Conservation (phyloP, 2,888 invertebrate genomes). For the Eumerus sabulonum region DNA sequence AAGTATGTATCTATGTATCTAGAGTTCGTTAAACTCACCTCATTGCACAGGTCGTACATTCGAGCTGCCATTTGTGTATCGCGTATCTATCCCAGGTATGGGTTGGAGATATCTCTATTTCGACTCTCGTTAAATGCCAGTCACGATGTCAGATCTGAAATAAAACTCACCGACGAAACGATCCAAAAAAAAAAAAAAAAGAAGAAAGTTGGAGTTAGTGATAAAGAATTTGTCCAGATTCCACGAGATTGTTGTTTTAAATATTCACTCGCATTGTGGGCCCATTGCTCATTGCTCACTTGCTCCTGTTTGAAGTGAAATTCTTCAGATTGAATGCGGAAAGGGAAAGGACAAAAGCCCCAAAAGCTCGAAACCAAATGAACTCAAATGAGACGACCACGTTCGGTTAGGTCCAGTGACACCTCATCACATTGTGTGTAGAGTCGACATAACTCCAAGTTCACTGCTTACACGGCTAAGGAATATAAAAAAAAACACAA, state of each 20-base stretch:
- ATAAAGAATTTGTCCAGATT: constrained; percentile 35
- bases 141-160: constrained; percentile 60
- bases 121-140: constrained; percentile 51
- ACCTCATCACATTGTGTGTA: constrained; percentile 5
- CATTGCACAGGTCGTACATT: constrained; percentile 39
- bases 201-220: constrained; percentile 35
- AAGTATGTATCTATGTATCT: too few species aligned
- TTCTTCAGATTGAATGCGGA: constrained; percentile 15
- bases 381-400: constrained; percentile 48
- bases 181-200: constrained; percentile 12
- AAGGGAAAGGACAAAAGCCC: background rate
- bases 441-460: constrained; percentile 41
- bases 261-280: constrained; percentile 8
- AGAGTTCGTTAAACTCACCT: constrained; percentile 35
- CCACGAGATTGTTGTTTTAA: constrained; percentile 28
- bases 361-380: constrained; percentile 31
- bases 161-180: constrained; percentile 46
- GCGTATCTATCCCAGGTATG: too few species aligned
- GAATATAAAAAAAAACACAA: constrained; percentile 27
- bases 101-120: constrained; percentile 16
- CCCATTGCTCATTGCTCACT: constrained; percentile 21
- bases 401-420: constrained; percentile 25
- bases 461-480: constrained; percentile 44
- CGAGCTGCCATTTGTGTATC: constrained; percentile 10
- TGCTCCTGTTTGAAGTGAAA: background rate